Evolutionary conservation across 2,888 invertebrate genomes (phyloP), one percentile per base, ranked within the genome.

Genomic region (Pseudococcus longispinus): DNA sequence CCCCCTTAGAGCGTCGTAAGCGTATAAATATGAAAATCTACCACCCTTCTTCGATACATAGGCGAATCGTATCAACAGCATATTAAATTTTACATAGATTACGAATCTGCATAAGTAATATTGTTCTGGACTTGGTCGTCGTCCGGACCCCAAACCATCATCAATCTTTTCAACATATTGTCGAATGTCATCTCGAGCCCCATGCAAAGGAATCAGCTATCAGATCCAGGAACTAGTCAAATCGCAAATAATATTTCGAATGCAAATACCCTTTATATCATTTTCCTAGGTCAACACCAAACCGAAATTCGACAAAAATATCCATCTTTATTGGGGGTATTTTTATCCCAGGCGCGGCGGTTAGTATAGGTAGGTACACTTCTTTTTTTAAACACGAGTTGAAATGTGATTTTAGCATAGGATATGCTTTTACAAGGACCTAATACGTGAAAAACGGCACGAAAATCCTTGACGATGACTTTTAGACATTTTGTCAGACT

Each of bases 111-210:
- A 65, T 26, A n/a, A n/a, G 11, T 55, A 5, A n/a, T 51, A 37
- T 37, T 37, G 37, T n/a, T 46, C 6, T 6, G 51, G 5, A n/a
- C 51, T 5, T 51, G 13, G 51, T 51, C 5, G 26, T 65, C 20
- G 9, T 65, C 65, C 65, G 20, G 2, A 18, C 70, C 70, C 60
- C 60, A 20, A 23, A 0, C 5, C 55, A 15, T 55, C 18, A 70
- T 70, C 70, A 70, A 70, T 70, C 70, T 60, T 60, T 60, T 70
- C 29, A 29, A 3, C 70, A 70, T 70, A 70, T 70, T 70, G 70
- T 70, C 29, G 29, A 70, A 18, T 29, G 18, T 70, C 70, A 65
- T 26, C 26, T 55, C n/a, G 55, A 46, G 46, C 9, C 9, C 13
- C 3, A n/a, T 4, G 51, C n/a, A 51, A n/a, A n/a, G n/a, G n/a